Base-by-base conservation (phyloP, 2,797 vertebrate genomes). In the Acridotheres tristis region DNA sequence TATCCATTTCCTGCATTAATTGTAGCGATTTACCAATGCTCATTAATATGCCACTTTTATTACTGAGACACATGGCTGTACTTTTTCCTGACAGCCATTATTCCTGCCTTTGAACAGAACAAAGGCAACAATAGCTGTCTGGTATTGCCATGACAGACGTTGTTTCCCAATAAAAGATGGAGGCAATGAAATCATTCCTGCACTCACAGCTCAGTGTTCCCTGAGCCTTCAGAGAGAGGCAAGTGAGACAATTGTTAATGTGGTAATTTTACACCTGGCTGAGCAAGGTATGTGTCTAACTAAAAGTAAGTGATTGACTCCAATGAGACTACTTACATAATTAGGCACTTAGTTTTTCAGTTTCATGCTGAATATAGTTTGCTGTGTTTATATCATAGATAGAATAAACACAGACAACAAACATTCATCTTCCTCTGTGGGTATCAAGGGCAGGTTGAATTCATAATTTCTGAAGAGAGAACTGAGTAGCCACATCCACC, bases 221-320 rank as follows among this genome's bases (percentile, higher is more conserved):
- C 66, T 51, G 11, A 50, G 79, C 75, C 62, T 48, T 91, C 1
- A 4, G 61, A 91, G 51, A n/a, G 34, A 90, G 76, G 38, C 54
- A n/a, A 69, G 69, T n/a, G 80, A 88, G 76, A 65, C 79, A 55
- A n/a, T 51, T 20, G 26, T 85, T 86, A 83, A 93, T 88, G 74
- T 58, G 85, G 92, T 73, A 58, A 93, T 96, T 96, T 96, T 91
- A 88, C 65, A 89, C 83, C 85, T 91, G 91, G 66, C 82, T 92
- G 88, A 93, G 82, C 93, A 88, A 93, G 93, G 82, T 81, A 7
- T 90, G 85, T 90, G 76, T 51, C 90, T 86, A 81, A 69, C 76
- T 90, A 51, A 84, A 90, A 92, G 75, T 13, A 65, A 88, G 51
- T 68, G 82, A 86, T 90, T 78, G 85, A 72, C 54, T 96, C 91